phyloP scores from a whole-genome alignment of 2,797 vertebrate species.

The Yasuhikotakia modesta region DNA sequence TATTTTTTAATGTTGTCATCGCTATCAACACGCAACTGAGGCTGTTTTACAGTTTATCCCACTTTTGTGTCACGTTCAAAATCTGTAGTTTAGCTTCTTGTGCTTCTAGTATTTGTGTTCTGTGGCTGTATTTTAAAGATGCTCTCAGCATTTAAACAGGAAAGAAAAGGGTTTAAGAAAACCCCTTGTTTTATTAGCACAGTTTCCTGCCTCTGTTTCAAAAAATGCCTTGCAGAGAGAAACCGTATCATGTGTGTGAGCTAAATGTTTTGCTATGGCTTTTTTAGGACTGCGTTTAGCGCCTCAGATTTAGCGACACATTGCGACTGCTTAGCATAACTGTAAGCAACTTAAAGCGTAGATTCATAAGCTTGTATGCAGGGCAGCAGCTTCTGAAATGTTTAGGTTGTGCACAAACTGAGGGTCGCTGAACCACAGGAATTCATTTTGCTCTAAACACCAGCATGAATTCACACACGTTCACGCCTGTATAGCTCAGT shows the following conservation, averaged over 20 bases:
- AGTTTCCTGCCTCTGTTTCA: not conserved
- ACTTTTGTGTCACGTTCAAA: not conserved
- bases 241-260: not conserved
- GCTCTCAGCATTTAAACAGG: not conserved
- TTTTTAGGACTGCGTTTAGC: not conserved
- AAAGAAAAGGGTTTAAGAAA: conserved; percentile 22
- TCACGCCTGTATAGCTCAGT: not conserved
- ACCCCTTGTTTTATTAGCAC: conserved; percentile 1
- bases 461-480: not conserved
- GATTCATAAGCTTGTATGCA: not conserved
- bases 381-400: not conserved
- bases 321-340: not conserved
- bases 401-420: conserved; percentile 19
- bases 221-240: not conserved
- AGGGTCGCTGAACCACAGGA: conserved; percentile 16
- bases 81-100: not conserved
- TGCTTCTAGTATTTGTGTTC: not conserved
- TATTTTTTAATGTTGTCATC: not conserved
- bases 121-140: not conserved
- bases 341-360: not conserved
- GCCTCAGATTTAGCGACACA: not conserved
- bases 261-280: not conserved
- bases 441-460: conserved; percentile 11
- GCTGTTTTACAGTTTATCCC: no score
- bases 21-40: not conserved